A percentile compares a stretch with the other conserved stretches of the same genome.
These are phyloP conservation scores for Chloromyia formosa DNA, from an alignment of 2,888 invertebrate genomes.

Conservation along the genomic window DNA sequence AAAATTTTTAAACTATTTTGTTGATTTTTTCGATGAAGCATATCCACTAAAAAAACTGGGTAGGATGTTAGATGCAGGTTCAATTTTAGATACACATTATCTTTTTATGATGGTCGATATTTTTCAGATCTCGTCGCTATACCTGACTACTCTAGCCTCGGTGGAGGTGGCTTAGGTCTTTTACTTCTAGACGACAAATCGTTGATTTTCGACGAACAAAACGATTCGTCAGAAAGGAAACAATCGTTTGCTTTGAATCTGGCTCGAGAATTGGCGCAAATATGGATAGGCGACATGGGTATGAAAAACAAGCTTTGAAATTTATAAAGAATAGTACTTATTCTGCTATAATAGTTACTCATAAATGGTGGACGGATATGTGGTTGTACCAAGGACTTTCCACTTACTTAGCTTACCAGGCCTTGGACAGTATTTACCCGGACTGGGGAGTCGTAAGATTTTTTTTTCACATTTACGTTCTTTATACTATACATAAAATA, in stretches of 20 bases:
- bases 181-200: neutral
- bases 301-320: neutral
- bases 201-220: neutral
- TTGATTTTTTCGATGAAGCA: neutral
- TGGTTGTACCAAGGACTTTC: neutral
- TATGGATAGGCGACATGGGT: neutral
- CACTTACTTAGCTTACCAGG: neutral
- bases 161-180: neutral
- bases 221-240: neutral
- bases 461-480: no score
- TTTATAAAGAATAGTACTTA: neutral
- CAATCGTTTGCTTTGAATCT: neutral
- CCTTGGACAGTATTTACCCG: neutral
- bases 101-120: neutral
- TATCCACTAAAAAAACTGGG: neutral
- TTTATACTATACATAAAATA: no score
- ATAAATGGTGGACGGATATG: neutral
- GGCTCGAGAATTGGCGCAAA: neutral
- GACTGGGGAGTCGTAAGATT: neutral
- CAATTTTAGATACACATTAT: neutral
- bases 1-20: neutral
- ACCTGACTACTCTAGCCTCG: neutral
- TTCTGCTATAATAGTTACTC: no score
- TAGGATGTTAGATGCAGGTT: neutral
- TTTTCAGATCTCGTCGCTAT: neutral